These are phyloP conservation scores for Drosophila diplacantha DNA, from an alignment of 2,888 invertebrate species.

Conservation along the genomic window DNA sequence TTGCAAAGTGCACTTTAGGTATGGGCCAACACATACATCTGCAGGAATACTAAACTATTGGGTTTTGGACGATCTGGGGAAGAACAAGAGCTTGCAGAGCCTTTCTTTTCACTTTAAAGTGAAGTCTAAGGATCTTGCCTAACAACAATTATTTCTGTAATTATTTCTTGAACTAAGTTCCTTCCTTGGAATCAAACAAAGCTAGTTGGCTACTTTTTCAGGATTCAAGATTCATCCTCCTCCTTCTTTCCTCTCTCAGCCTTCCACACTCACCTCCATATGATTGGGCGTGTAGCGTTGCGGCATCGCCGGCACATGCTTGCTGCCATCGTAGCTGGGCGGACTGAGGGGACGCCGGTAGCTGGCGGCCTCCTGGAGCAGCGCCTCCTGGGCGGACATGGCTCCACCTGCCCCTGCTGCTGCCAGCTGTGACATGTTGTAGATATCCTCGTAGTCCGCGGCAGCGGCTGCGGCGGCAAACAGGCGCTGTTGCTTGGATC, in stretches of 20 bases:
- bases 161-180: neutral
- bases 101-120: neutral
- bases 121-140: too few species aligned
- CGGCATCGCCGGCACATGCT: conserved; percentile 76
- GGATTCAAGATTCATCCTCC: neutral
- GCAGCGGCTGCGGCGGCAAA: conserved; percentile 75
- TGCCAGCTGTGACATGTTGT: conserved; percentile 78
- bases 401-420: conserved; percentile 33
- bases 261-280: conserved; percentile 74
- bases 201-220: neutral
- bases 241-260: too few species aligned
- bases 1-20: conserved; percentile 15
- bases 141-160: neutral
- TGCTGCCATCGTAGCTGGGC: conserved; percentile 78
- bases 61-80: neutral
- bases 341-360: conserved; percentile 83
- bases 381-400: conserved; percentile 72
- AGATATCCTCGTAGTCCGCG: conserved; percentile 88
- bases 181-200: neutral
- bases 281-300: conserved; percentile 77
- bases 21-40: conserved; percentile 3
- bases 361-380: conserved; percentile 78
- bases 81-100: neutral
- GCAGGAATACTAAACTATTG: conserved; percentile 1
- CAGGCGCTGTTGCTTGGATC: conserved; percentile 79